Percentiles rank a stretch among this genome's conserved stretches.
These are phyloP conservation scores for Cichladusa arquata DNA, from an alignment of 2,113 vertebrate species.

Conservation along the genomic window DNA sequence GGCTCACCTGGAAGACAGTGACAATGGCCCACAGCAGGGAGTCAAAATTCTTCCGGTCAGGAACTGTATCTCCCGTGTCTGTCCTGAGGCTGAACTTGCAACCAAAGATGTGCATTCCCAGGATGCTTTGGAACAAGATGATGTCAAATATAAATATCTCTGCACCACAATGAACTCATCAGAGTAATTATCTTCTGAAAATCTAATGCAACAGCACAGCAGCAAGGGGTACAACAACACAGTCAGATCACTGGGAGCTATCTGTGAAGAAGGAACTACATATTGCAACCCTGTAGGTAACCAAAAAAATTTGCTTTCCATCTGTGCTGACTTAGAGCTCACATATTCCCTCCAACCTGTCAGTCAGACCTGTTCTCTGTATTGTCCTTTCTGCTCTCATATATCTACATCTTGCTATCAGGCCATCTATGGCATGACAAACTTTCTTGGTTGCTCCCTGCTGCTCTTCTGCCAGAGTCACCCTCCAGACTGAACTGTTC, in stretches of 20 bases:
- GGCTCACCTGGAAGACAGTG: slow-evolving; percentile 92
- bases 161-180: not conserved
- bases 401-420: not conserved
- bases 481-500: too few species aligned
- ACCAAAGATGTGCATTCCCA: slow-evolving; percentile 98
- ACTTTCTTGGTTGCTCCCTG: not conserved
- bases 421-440: not conserved
- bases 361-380: not conserved
- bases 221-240: not conserved
- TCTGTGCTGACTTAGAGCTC: not conserved
- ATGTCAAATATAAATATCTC: not conserved
- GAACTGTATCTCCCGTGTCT: slow-evolving; percentile 91
- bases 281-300: not conserved
- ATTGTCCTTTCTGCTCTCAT: not conserved
- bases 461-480: too few species aligned
- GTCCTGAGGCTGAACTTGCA: slow-evolving; percentile 97
- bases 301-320: not conserved
- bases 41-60: slow-evolving; percentile 97
- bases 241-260: not conserved
- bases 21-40: slow-evolving; percentile 97
- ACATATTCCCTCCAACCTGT: not conserved
- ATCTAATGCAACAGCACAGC: not conserved
- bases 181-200: not conserved
- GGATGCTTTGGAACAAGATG: slow-evolving; percentile 77
- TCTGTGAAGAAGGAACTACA: not conserved